Evolutionary conservation across 1,140 invertebrate genomes (phyloP).

Genomic region (Eubasilissa regina): DNA sequence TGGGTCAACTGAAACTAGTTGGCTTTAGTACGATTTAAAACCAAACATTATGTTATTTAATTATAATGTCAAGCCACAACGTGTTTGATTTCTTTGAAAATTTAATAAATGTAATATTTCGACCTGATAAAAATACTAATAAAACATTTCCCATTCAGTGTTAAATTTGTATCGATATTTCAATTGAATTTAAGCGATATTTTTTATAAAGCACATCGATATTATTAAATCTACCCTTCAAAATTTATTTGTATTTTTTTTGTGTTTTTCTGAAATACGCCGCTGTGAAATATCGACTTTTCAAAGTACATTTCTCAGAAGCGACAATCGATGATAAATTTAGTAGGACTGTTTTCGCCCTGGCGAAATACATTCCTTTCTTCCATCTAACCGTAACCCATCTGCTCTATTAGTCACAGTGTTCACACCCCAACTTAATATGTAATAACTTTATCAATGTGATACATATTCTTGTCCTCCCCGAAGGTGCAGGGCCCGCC

Average conservation of each 20-base stretch:
- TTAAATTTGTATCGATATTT: not conserved
- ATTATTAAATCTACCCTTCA: not conserved
- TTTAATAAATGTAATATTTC: too few relatives aligned
- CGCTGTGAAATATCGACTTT: slow-evolving; percentile 53
- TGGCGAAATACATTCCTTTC: slow-evolving; percentile 55
- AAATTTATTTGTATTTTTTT: slow-evolving; percentile 13
- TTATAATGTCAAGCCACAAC: too few relatives aligned
- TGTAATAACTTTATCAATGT: slow-evolving; percentile 61
- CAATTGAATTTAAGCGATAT: not conserved
- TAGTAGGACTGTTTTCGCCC: slow-evolving; percentile 36
- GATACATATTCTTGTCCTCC: slow-evolving; percentile 56
- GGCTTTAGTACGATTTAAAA: too few relatives aligned
- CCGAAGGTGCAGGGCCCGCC: not conserved
- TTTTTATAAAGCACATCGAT: not conserved
- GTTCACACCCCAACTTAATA: slow-evolving; percentile 61
- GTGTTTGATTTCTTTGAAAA: too few relatives aligned
- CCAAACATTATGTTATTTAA: too few relatives aligned
- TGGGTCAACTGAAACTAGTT: too few relatives aligned
- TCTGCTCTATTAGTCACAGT: slow-evolving; percentile 61
- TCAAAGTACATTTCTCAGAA: slow-evolving; percentile 52
- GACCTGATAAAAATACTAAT: too few relatives aligned
- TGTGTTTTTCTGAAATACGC: not conserved
- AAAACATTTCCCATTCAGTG: not conserved
- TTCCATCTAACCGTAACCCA: slow-evolving; percentile 58
- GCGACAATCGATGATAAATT: slow-evolving; percentile 59